phyloP scores from a whole-genome alignment of 2,888 invertebrate species.

The Tenthredo amoena region DNA sequence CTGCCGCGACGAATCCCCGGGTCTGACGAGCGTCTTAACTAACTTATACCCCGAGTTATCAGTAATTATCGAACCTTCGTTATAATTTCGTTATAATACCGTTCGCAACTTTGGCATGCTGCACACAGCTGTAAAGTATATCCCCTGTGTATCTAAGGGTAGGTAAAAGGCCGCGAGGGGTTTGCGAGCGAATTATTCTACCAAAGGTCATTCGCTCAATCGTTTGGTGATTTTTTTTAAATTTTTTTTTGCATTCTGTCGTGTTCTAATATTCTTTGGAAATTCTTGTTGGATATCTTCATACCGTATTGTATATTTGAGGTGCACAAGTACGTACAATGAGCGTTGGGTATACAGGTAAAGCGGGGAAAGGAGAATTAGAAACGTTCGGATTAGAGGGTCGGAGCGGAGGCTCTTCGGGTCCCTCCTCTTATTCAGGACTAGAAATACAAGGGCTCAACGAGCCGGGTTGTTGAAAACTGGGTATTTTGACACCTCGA shows the following conservation, averaged over 20 bases:
- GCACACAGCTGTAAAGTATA: slow-evolving; percentile 60
- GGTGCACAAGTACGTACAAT: no score
- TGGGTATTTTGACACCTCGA: slow-evolving; percentile 77
- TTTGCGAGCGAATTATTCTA: no score
- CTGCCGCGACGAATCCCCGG: slow-evolving; percentile 53
- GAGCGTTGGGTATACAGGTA: no score
- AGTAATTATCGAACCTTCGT: slow-evolving; percentile 77
- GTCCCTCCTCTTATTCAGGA: background rate
- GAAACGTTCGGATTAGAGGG: background rate
- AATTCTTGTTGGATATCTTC: no score
- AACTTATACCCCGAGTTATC: slow-evolving; percentile 76
- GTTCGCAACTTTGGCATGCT: background rate
- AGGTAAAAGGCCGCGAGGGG: no score
- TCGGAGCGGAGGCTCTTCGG: background rate
- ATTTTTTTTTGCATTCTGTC: no score
- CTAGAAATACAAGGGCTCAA: background rate
- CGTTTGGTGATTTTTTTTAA: no score
- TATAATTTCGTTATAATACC: slow-evolving; percentile 72
- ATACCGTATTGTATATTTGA: no score
- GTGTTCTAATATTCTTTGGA: no score
- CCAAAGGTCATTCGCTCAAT: background rate
- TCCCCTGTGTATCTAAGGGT: no score
- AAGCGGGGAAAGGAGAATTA: background rate
- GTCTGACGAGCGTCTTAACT: slow-evolving; percentile 77
- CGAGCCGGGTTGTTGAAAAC: slow-evolving; percentile 25